Base-by-base conservation (phyloP, 2,113 vertebrate species). In the Ahaetulla prasina region DNA sequence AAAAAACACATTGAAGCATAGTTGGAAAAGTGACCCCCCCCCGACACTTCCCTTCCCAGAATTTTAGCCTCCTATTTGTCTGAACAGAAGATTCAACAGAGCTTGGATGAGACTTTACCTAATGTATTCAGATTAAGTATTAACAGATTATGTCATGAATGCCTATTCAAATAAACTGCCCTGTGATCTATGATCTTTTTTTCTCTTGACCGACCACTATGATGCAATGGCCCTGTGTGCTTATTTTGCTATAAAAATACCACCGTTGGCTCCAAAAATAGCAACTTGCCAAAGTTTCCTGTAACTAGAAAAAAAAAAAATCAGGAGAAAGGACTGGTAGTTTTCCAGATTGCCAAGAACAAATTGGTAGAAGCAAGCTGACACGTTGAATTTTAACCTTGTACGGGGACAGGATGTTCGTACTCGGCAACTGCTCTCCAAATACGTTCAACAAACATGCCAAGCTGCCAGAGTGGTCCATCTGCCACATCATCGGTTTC, bases 361-460 rank as follows among this genome's bases (percentile, higher is more conserved):
- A 89, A 87, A 89, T 43, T 18, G 74, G 89, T 30, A 8, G 22
- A 87, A 47, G 84, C 27, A 43, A 7, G 87, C 89, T 92, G 92
- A 89, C 45, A 90, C 84, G 53, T 90, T 94, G 92, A 89, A 94
- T 95, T 89, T 93, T 88, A 95, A 45, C 91, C 80, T 2, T 91
- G 63, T 22, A 27, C 20, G 55, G 92, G 95, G 96, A 96, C 95
- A 96, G 95, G 92, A 92, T 90, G 93, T 23, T 93, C 35, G 1
- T n/a, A 92, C 92, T 94, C 91, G 90, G 74, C 22, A 52, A 43
- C 45, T 8, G 88, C 91, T 91, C 94, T 91, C 93, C 89, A 95
- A 94, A 92, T 80, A 25, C 18, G 6, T 85, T 0, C 92, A 95
- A 94, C 94, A 95, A 95, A 89, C n/a, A 89, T 0, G 93, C 88